Base-by-base conservation (phyloP, 2,797 vertebrate genomes). In the Oryzias sinensis region DNA sequence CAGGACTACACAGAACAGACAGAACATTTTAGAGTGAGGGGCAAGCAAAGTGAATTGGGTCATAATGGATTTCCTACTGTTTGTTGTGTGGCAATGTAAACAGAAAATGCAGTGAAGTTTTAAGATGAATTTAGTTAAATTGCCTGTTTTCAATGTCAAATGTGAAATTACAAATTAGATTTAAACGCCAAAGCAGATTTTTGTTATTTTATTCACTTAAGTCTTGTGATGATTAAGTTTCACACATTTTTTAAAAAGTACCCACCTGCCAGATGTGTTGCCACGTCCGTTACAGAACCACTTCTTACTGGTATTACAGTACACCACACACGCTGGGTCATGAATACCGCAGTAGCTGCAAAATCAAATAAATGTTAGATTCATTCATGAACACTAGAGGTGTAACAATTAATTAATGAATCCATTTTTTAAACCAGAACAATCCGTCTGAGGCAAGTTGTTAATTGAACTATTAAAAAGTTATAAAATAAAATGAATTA, bases 201-300 rank as follows among this genome's bases (percentile, higher is more conserved):
- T 44, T 7, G 42, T 45, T 14, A 43, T 41, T 27, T 17, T 1
- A 4, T 49, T 14, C 8, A 13, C 4, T 3, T 16, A 1, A 13
- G n/a, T 22, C 2, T 33, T 57, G 41, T 63, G 65, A 11, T 1
- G 1, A 59, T 44, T 40, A 18, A 3, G 42, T 13, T 11, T 18
- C 25, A 14, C 24, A 40, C 46, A 9, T 43, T 43, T 5, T 68
- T 14, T 15, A 20, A 9, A 62, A 13, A 54, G 25, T 17, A 77
- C 80, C 56, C n/a, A 87, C 97, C 97, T 99, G 90, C 97, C 97
- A 72, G 97, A 99, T 58, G 97, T 99, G 78, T 99, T 99, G 0
- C 97, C 97, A 77, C 97, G 97, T 14, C 97, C 97, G 0, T 98
- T 99, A 70, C 97, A 99, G 89, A 99, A 99, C 97, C 97, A 99